A percentile compares a stretch with the other conserved stretches of the same genome.
Conservation (phyloP, 1,140 invertebrate species). For the Drosophila sulfurigaster region DNA sequence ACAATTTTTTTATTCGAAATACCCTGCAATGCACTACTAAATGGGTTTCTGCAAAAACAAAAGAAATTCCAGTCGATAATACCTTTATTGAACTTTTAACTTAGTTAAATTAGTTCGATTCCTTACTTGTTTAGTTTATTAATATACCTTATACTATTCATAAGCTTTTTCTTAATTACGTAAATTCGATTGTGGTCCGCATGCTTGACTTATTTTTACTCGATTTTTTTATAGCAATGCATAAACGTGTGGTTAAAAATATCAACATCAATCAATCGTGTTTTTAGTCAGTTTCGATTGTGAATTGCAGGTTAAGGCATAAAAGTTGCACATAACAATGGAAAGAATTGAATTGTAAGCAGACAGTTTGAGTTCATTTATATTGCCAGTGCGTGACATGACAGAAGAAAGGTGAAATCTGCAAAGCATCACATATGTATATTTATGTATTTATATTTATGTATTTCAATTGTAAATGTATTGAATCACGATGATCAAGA, state of each 20-base stretch:
- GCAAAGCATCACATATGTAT: neutral
- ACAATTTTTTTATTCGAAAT: constrained; percentile 27
- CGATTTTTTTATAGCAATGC: constrained; percentile 15
- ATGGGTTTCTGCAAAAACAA: neutral
- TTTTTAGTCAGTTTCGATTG: constrained; percentile 48
- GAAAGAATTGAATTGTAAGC: constrained; percentile 38
- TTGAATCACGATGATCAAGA: neutral
- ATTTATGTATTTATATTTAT: neutral
- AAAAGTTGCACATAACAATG: constrained; percentile 28
- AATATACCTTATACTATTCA: too few species aligned
- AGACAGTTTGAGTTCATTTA: constrained; percentile 24
- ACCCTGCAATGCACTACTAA: constrained; percentile 1
- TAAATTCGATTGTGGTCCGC: too few species aligned
- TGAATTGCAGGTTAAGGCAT: constrained; percentile 32
- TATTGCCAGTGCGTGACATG: constrained; percentile 6
- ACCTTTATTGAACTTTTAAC: too few species aligned
- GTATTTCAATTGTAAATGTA: neutral
- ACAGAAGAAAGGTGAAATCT: constrained; percentile 6
- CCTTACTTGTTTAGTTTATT: too few species aligned
- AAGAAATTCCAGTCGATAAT: too few species aligned
- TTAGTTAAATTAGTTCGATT: too few species aligned
- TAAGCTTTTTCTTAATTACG: neutral
- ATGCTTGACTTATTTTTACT: constrained; percentile 47
- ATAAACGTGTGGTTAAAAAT: neutral
- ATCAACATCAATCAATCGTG: constrained; percentile 34